Base-by-base conservation (phyloP, 2,797 vertebrate genomes). In the Epinephelus malabaricus region DNA sequence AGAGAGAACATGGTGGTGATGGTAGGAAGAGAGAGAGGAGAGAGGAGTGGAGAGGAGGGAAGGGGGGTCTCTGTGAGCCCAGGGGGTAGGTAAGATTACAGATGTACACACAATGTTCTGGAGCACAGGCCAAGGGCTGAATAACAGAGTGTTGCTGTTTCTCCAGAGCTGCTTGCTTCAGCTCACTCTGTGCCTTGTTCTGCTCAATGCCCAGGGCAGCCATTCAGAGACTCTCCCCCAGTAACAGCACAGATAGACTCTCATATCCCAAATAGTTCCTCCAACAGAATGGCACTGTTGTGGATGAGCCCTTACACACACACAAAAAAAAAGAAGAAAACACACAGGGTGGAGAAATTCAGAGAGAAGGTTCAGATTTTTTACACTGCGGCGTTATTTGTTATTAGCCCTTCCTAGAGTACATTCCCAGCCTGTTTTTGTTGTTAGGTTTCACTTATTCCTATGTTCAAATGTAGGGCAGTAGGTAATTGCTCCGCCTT, bases 101-200 rank as follows among this genome's bases (percentile, higher is more conserved):
- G 90, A 93, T 92, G 92, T 93, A 94, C 90, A 92, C 91, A 93
- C 92, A 92, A 88, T 92, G 92, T 92, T 93, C 88, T 89, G 88
- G 90, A 92, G 92, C 92, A 89, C 90, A 91, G 92, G 92, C 91
- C 89, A 89, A 87, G 79, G 90, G 91, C 91, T 93, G 92, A 92
- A 92, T 92, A 89, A 90, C 88, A 89, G 85, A 84, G 91, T 85
- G 89, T 85, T 89, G 93, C 90, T 93, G 91, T 89, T 92, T 86
- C 85, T 93, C 86, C 84, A 73, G 88, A 89, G 86, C 86, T 66
- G 88, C 88, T 86, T 84, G 88, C 90, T 89, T 90, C 91, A 93
- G 91, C 89, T 92, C 91, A 79, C 85, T 91, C 88, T 86, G 89
- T 73, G 86, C 84, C 91, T 88, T 78, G 87, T 87, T 91, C 87